phyloP scores from a whole-genome alignment of 2,888 invertebrate genomes.

The Plagodis pulveraria region DNA sequence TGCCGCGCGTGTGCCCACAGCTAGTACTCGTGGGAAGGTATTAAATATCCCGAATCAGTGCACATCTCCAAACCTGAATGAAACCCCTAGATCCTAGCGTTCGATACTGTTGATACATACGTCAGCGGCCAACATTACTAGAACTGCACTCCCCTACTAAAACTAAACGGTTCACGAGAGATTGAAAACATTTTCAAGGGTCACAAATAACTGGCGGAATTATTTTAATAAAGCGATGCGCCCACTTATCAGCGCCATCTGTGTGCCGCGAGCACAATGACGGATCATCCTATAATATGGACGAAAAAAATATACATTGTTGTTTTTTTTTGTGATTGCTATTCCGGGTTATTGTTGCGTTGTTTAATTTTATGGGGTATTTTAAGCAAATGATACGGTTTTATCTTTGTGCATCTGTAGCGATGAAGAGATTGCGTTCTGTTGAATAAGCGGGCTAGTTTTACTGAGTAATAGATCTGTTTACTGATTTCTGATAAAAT shows the following conservation, averaged over 20 bases:
- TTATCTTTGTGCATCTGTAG: conserved; percentile 67
- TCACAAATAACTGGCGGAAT: conserved; percentile 57
- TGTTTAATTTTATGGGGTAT: conserved; percentile 81
- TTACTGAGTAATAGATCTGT: conserved; percentile 41
- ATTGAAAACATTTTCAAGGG: conserved; percentile 36
- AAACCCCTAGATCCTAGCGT: conserved; percentile 65
- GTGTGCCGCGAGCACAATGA: conserved; percentile 72
- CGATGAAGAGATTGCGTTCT: conserved; percentile 54
- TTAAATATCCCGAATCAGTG: conserved; percentile 74
- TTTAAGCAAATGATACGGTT: conserved; percentile 84
- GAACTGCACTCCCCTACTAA: conserved; percentile 50
- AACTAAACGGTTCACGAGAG: conserved; percentile 16
- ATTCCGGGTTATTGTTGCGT: conserved; percentile 75
- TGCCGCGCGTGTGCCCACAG: conserved; percentile 64
- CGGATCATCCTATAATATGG: conserved; percentile 82
- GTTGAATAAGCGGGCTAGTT: conserved; percentile 47
- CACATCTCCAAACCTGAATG: conserved; percentile 65
- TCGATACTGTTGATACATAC: conserved; percentile 63
- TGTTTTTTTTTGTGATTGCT: conserved; percentile 63
- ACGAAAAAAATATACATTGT: conserved; percentile 60
- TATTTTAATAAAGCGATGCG: conserved; percentile 77
- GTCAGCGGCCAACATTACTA: conserved; percentile 47
- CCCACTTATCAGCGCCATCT: conserved; percentile 78
- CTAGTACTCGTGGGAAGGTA: conserved; percentile 79
- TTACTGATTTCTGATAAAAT: conserved; percentile 36